Evolutionary conservation across 2,888 invertebrate species (phyloP), one percentile per base, ranked within the genome.

Genomic region (Cryptophagus acutangulus): DNA sequence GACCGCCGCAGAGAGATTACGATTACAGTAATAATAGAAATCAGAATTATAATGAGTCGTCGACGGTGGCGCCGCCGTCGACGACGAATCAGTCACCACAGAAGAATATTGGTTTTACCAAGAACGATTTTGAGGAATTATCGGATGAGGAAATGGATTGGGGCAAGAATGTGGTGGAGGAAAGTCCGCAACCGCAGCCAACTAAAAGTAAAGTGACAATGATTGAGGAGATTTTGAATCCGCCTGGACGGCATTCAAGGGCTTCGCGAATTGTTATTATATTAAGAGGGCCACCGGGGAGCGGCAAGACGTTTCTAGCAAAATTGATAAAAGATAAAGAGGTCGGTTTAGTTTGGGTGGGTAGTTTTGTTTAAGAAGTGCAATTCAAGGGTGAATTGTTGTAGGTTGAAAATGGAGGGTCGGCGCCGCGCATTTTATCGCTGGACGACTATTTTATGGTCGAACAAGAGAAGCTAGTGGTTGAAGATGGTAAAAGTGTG

Each of bases 381-480:
- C n/a, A n/a, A 12, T n/a, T 3, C 5, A 13, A n/a, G 8, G 24
- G 6, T 25, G 29, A 12, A 15, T 33, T 45, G 31, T 52, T 45
- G 43, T 46, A 70, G 70, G 79, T 88, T 1, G 87, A 89, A 65
- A 81, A 85, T 70, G 87, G 88, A 26, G 92, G 91, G 3, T 83
- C 84, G 41, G 85, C 90, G n/a, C 92, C 89, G 0, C 77, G 95
- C 52, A 90, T 96, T 60, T 75, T 96, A 61, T 92, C 91, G 45
- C 78, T 96, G 45, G 95, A 96, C 67, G 95, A 96, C 71, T 96
- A 96, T 70, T 96, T 94, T 62, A 85, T 94, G 78, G 81, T 87
- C 43, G 90, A 90, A 69, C 81, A 82, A 43, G 90, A 89, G 68
- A 76, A 81, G 51, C 82, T 81, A 57, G 76, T 79, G 36, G 76